Evolutionary conservation across 2,113 vertebrate species (phyloP), one percentile per base, ranked within the genome.

Genomic region (Ictalurus furcatus): DNA sequence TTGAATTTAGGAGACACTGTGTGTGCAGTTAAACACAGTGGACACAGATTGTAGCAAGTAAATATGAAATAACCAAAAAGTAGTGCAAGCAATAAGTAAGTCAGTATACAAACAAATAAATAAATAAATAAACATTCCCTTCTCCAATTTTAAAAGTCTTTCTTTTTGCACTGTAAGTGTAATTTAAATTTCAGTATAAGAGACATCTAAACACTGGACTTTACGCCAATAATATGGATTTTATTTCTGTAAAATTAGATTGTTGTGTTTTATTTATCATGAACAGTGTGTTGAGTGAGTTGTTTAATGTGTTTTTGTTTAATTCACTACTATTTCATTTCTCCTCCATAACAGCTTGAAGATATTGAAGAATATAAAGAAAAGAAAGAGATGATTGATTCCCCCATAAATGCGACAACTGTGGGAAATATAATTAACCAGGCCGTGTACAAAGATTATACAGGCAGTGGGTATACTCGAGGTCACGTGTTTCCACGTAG

Each of bases 331-430:
- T 73, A 0, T 28, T 13, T 28, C 23, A 78, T 85, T 85, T n/a
- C 40, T 84, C 2, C 63, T 85, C 44, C 28, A 58, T 58, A 58
- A 56, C 52, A 85, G 84, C 61, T 85, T 6, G 84, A 85, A 28
- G 13, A 54, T 69, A 16, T 78, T 1, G 8, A 25, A 11, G 11
- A 37, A 16, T 37, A 61, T 25, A 25, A 61, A 14, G 17, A 69
- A 3, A 30, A 17, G 11, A 52, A 12, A 30, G 28, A 85, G 0
- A 85, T 85, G 84, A 48, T 28, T 0, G 40, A 5, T 13, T 65
- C 25, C 16, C 21, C 37, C 1, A 37, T 37, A 37, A 37, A 37
- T 37, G 37, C 3, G 37, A 37, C 37, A 37, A 37, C 37, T 37
- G 37, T 37, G 2, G 16, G 52, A 3, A 44, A 40, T 1, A 8